Base-by-base conservation (phyloP, 2,888 invertebrate genomes). In the Catocala nupta region DNA sequence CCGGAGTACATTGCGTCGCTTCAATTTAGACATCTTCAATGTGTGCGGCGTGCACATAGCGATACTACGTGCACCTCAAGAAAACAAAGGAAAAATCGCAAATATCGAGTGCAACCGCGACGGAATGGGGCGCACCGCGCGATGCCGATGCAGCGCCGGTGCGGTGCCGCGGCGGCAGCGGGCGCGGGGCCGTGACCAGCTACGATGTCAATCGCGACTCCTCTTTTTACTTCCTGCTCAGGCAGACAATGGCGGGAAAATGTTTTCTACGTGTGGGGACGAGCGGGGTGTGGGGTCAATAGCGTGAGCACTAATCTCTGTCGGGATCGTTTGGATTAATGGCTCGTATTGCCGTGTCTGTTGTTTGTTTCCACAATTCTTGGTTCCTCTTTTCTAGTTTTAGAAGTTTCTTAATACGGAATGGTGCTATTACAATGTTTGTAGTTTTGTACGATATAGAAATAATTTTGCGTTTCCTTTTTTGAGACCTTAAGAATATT, bases 291-390 rank as follows among this genome's bases (percentile, higher is more conserved):
- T 80, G 86, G 86, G 89, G 87, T 90, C 90, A 89, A 88, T 85
- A 88, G 87, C 82, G 85, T 87, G 88, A 86, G 87, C 88, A 89
- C 89, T 93, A 92, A 92, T 93, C 92, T 93, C 87, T 89, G 90
- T 84, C 87, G 87, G 89, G 88, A 90, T 92, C 89, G 91, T 88
- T 88, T 82, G 88, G 90, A 92, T 92, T 91, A 93, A 93, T 92
- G 90, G 90, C 85, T 91, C 89, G 90, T 88, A 90, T 90, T 91
- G 90, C 89, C 87, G 84, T 90, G 87, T 87, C 87, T 87, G 90
- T 90, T 91, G 90, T 90, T 91, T 90, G 90, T 88, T 89, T 82
- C 85, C 81, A 75, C 81, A 87, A 82, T 88, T 90, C 82, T 87
- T 84, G 80, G 82, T 86, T 85, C 86, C 82, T 85, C 81, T 83